A percentile compares a stretch with the other conserved stretches of the same genome.
Conservation (phyloP, 2,113 vertebrate species). For the Ptilonorhynchus violaceus region DNA sequence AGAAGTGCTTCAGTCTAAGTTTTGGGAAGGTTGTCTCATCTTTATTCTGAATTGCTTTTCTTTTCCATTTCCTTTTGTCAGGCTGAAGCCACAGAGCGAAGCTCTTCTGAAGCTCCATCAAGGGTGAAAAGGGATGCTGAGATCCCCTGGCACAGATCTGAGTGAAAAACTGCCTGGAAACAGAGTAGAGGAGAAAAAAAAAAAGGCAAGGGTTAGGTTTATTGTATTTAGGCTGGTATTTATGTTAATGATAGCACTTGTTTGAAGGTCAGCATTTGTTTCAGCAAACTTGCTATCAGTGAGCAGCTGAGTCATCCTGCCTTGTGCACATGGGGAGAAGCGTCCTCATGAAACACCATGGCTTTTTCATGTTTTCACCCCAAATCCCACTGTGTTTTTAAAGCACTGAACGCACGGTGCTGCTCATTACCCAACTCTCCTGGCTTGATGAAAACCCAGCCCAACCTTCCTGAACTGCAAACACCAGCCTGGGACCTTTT, state of each 20-base stretch:
- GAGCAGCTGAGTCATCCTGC: neutral
- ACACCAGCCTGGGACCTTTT: neutral
- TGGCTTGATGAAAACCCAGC: neutral
- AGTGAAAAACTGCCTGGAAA: neutral
- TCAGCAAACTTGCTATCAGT: neutral
- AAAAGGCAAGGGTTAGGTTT: neutral
- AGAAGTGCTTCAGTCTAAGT: neutral
- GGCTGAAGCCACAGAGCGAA: neutral
- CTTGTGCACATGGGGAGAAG: neutral
- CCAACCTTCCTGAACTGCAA: neutral
- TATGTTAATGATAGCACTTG: neutral
- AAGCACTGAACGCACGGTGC: neutral
- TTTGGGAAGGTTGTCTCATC: neutral
- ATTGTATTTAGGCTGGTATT: neutral
- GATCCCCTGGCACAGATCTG: neutral
- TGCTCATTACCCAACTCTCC: neutral
- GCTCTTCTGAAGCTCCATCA: neutral
- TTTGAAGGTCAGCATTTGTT: neutral
- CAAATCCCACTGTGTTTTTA: neutral
- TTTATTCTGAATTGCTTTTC: neutral
- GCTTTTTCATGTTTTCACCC: neutral
- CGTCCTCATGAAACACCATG: accelerated
- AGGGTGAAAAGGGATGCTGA: neutral
- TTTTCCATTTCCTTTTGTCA: neutral
- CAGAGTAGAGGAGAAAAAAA: neutral